Evolutionary conservation across 1,140 invertebrate species (phyloP).

Genomic region (Eumaeus atala): DNA sequence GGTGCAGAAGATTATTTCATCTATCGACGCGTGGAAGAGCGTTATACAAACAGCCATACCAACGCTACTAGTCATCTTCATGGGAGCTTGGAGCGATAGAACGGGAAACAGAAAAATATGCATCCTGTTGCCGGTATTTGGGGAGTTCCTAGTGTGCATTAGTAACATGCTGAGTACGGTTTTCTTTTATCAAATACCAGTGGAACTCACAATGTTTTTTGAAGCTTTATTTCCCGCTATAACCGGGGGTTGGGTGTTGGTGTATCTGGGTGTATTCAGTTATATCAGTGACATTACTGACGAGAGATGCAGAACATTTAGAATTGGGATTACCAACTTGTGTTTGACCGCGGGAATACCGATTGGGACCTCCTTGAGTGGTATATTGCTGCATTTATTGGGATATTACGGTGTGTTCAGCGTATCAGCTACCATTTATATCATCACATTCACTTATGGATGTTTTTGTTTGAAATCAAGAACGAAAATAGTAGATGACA

Average conservation of each 20-base stretch:
- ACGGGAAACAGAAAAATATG: constrained; percentile 76
- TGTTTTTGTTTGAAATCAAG: constrained; percentile 49
- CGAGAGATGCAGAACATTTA: constrained; percentile 71
- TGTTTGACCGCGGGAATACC: constrained; percentile 69
- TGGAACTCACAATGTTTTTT: constrained; percentile 73
- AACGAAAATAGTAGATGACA: constrained; percentile 32
- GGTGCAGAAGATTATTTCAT: constrained; percentile 72
- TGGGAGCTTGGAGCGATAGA: constrained; percentile 78
- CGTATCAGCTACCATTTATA: constrained; percentile 47
- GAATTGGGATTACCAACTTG: constrained; percentile 75
- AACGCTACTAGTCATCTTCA: constrained; percentile 73
- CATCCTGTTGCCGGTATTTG: constrained; percentile 73
- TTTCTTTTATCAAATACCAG: constrained; percentile 69
- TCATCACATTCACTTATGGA: constrained; percentile 53
- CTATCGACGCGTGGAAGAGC: constrained; percentile 75
- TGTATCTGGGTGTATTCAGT: constrained; percentile 75
- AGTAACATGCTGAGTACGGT: constrained; percentile 73
- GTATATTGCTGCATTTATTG: constrained; percentile 56
- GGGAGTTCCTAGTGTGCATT: constrained; percentile 64
- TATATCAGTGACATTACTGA: constrained; percentile 76
- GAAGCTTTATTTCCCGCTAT: constrained; percentile 74
- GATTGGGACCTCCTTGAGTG: constrained; percentile 64
- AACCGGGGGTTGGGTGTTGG: constrained; percentile 73
- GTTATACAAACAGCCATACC: constrained; percentile 75
- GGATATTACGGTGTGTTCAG: constrained; percentile 70